Conservation (phyloP, 1,140 invertebrate species). For the Drosophila sulfurigaster region DNA sequence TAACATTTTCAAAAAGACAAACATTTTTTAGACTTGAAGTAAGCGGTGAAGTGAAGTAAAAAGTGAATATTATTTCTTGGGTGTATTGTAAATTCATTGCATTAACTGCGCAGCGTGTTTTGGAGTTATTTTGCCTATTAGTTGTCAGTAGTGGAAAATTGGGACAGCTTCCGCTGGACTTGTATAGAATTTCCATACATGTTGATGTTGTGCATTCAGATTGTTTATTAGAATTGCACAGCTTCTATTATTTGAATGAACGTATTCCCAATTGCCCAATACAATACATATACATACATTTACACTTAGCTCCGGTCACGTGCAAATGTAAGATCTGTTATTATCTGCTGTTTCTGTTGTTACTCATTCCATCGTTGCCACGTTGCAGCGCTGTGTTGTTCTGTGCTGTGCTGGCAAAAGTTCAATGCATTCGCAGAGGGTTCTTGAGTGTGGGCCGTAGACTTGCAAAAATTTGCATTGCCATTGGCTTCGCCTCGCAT, state of each 20-base stretch:
- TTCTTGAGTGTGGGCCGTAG: slow-evolving; percentile 45
- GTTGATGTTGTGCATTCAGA: slow-evolving; percentile 7
- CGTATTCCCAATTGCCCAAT: slow-evolving; percentile 1
- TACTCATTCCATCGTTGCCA: slow-evolving; percentile 67
- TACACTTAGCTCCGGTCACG: slow-evolving; percentile 44
- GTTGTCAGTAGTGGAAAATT: not conserved
- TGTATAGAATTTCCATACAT: slow-evolving; percentile 8
- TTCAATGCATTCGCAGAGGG: slow-evolving; percentile 71
- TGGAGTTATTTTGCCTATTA: too few relatives aligned
- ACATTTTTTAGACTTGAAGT: too few relatives aligned
- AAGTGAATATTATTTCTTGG: too few relatives aligned
- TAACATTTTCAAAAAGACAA: too few relatives aligned
- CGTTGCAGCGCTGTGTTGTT: slow-evolving; percentile 50
- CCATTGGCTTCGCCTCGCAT: slow-evolving; percentile 65
- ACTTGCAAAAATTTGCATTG: slow-evolving; percentile 50
- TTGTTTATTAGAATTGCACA: slow-evolving; percentile 17
- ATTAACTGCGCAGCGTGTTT: too few relatives aligned
- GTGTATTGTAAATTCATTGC: too few relatives aligned
- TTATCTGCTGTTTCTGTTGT: slow-evolving; percentile 31
- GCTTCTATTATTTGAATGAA: slow-evolving; percentile 6
- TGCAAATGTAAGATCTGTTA: slow-evolving; percentile 45
- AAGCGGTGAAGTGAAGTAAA: too few relatives aligned
- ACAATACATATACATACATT: not conserved
- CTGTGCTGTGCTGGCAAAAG: slow-evolving; percentile 33
- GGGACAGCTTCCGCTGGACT: slow-evolving; percentile 4